Evolutionary conservation across 1,140 invertebrate genomes (phyloP), one percentile per base, ranked within the genome.

Genomic region (Spodoptera litura): DNA sequence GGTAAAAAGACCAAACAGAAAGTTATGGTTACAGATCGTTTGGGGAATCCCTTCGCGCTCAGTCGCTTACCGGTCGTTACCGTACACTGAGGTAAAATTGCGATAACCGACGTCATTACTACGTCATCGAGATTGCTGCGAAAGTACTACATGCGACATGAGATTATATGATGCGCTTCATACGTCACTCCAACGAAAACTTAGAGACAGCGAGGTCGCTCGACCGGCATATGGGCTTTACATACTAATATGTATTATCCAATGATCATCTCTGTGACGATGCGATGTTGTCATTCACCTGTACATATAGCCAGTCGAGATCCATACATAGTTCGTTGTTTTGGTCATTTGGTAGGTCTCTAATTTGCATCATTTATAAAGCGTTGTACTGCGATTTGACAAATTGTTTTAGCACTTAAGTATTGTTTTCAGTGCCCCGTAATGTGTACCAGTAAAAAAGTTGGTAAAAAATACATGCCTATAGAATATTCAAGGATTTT

Each of bases 11-110:
- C 12, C 5, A 25, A 74, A 49, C 56, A 51, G 71, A 73, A 74
- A 74, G 72, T 74, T 51, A 27, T 44, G 10, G 27, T 44, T 15
- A 74, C 56, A 27, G 72, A 61, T 49, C 38, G 55, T 12, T 61
- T 74, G 72, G 72, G 72, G 72, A 74, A 61, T 74, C 72, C 72
- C 72, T 74, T 56, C 31, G 55, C 9, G 35, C 56, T 74, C 35
- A 3, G 49, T 20, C 13, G 20, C 12, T 35, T 9, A 35, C 44
- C 4, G 64, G 10, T 11, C 44, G 4, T 25, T 53, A 52, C 66
- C 31, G 49, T 31, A 70, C 3, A 27, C 51, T n/a, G 66, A 52
- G 44, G 66, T 70, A 70, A 53, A 71, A 55, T 38, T 15, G 53
- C 31, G 52, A 12, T 38, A 38, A 15, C n/a, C 11, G n/a, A 44